These are phyloP conservation scores for Dryobota labecula DNA, from an alignment of 2,888 invertebrate genomes.

Conservation along the genomic window DNA sequence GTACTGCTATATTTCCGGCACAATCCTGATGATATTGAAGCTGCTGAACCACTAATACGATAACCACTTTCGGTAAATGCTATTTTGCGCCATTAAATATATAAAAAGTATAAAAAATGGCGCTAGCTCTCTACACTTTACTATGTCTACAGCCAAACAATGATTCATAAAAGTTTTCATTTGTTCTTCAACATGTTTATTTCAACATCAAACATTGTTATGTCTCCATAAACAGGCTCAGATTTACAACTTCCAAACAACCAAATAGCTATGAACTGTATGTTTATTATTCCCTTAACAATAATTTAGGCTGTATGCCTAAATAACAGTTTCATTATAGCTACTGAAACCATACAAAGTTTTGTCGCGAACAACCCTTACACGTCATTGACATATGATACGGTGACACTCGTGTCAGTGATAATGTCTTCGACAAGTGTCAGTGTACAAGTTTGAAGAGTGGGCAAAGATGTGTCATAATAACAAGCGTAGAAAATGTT, in stretches of 20 bases:
- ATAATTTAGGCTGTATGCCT: conserved; percentile 49
- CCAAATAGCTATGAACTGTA: conserved; percentile 28
- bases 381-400: conserved; percentile 32
- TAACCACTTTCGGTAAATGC: neutral
- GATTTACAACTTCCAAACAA: conserved; percentile 48
- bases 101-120: neutral
- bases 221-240: conserved; percentile 27
- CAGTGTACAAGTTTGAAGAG: neutral
- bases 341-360: conserved; percentile 43
- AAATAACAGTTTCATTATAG: conserved; percentile 49
- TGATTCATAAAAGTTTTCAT: neutral
- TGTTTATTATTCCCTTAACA: conserved; percentile 40
- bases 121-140: neutral
- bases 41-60: neutral
- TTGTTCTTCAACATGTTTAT: conserved; percentile 17
- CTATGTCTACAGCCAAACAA: neutral
- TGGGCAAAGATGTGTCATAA: neutral
- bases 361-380: conserved; percentile 18
- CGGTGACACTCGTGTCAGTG: neutral
- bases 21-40: neutral
- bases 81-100: neutral
- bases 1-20: too few species aligned
- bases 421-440: conserved; percentile 13
- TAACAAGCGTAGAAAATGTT: neutral
- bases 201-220: conserved; percentile 34